Evolutionary conservation across 2,888 invertebrate genomes (phyloP), one percentile per base, ranked within the genome.

Genomic region (Sesia bembeciformis): DNA sequence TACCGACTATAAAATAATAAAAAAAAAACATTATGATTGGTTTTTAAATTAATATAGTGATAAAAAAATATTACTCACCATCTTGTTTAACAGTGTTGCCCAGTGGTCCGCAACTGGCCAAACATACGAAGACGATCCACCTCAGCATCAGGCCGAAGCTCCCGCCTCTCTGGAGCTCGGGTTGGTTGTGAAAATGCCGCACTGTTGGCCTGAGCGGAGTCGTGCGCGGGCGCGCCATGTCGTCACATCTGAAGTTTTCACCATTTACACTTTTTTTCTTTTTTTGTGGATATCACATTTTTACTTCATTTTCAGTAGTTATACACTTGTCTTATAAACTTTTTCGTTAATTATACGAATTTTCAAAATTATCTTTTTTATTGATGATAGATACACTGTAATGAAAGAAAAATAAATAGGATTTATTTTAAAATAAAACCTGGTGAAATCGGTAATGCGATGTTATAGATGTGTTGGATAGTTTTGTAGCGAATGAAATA

Each of bases 31-130:
- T 23, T 23, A 23, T 23, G 1, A 23, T 23, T 23, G 3, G 3
- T 6, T 23, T n/a, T 50, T 23, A 50, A 4, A 5, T 50, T 38
- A 39, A 38, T 38, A 38, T 50, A 3, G 6, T 49, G 4, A n/a
- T 23, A 5, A n/a, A 40, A 40, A 52, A 4, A 40, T 8, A 55
- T 0, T 1, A 78, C 88, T 82, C 52, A 88, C 89, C 89, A 73
- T 89, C 89, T 70, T 88, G 88, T 62, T 87, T 88, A 52, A 85
- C 82, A 5, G 88, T 87, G 62, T 86, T 84, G 41, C 88, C 88
- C 3, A 84, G 65, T 0, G 88, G 87, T 8, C 84, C 82, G 61
- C 84, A 83, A 69, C 84, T 79, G 6, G 86, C 86, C 62, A 89
- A 71, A 84, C 87, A 89, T 38, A 83, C 75, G 63, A 84, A 74